Evolutionary conservation across 2,797 vertebrate species (phyloP).

Genomic region (Notamacropus eugenii): DNA sequence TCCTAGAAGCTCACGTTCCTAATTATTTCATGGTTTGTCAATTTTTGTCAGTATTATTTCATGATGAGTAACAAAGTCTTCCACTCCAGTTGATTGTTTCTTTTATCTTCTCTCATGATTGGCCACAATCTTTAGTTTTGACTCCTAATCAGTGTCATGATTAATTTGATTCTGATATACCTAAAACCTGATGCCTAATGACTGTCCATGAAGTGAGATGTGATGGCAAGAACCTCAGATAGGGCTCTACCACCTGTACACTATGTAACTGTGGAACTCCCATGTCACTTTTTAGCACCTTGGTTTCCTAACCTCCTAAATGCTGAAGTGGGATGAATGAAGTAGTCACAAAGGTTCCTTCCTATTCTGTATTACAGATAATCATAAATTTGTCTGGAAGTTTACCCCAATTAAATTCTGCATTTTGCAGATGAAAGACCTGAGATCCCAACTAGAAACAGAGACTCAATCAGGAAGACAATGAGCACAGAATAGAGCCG

Average conservation of each 20-base stretch:
- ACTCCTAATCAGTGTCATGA: neutral
- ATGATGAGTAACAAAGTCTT: neutral
- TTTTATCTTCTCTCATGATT: neutral
- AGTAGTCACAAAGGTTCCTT: neutral
- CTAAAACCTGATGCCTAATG: neutral
- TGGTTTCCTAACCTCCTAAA: neutral
- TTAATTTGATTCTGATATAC: neutral
- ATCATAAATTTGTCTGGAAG: neutral
- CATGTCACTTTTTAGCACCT: neutral
- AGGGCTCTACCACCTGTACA: neutral
- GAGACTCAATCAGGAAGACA: neutral
- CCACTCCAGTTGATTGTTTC: neutral
- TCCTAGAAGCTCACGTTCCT: no score
- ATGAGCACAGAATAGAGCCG: neutral
- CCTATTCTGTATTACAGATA: neutral
- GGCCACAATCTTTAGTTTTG: neutral
- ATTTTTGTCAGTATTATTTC: neutral
- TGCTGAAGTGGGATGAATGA: neutral
- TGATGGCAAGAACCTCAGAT: neutral
- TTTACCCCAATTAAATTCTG: neutral
- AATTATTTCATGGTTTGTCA: neutral
- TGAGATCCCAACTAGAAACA: neutral
- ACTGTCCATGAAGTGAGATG: neutral
- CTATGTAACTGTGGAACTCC: neutral
- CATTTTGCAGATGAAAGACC: neutral